Base-by-base conservation (phyloP, 2,888 invertebrate genomes). In the Melanostoma mellinum region DNA sequence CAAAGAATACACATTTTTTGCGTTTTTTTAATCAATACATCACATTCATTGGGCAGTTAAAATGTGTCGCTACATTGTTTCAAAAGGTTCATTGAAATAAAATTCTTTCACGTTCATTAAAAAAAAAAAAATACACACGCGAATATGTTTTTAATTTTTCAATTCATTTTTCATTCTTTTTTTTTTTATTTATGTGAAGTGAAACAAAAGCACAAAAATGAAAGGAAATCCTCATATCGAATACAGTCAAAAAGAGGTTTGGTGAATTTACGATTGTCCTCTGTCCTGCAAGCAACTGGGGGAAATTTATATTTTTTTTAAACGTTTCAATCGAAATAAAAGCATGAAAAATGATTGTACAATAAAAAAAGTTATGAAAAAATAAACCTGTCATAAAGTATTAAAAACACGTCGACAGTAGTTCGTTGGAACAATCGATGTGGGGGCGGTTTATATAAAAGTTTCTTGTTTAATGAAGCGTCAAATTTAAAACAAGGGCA, bases 41-140 rank as follows among this genome's bases (percentile, higher is more conserved):
- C 56, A 32, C 32, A 40, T 2, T 20, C 10, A 36, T 36, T 30
- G 9, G 6, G 38, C 30, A 32, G 4, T 58, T 3, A 42, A 58
- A 58, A 58, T 10, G 33, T 56, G 33, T 32, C 20, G 32, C 5
- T 20, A 9, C 42, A 58, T 58, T 58, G 40, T 58, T 42, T 40
- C n/a, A 74, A 74, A 53, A 68, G 38, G 48, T 76, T 76, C 48
- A 53, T 68, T 60, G 58, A 20, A 42, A 46, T 46, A 33, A 55
- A 76, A 77, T 71, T 40, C 69, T 48, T 68, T 30, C 77, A 72
- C 65, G 77, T 72, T 48, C 58, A 38, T 65, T 3, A 46, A 40
- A 53, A 69, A 69, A 71, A 69, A 42, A 55, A 63, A 63, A 68
- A 60, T 60, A 10, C 46, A 61, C 58, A 63, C 53, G 65, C 42